Evolutionary conservation across 2,113 vertebrate species (phyloP), one percentile per base, ranked within the genome.

Genomic region (Cryptotis parvus): DNA sequence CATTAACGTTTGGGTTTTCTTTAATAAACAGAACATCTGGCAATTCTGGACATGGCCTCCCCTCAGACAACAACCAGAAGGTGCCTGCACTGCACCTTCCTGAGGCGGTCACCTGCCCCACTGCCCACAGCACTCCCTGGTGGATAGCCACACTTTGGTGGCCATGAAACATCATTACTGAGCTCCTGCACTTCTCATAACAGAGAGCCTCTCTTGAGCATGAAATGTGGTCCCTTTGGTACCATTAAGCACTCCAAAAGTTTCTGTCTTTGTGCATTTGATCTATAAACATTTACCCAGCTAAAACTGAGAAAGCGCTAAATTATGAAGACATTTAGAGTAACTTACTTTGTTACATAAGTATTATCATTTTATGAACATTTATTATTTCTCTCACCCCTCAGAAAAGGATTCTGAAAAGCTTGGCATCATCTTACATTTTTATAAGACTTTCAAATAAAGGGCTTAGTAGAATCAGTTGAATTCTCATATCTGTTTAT

Each of bases 261-360:
- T 1, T 84, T 72, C 66, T 84, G 63, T 72, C 80, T 73, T n/a
- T 76, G 0, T 68, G 3, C 76, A 4, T 49, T 55, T 33, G 1
- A 20, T 73, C 45, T 91, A 37, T 18, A 55, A 86, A 61, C 68
- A 83, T 29, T 77, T 69, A 26, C 18, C 6, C 8, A 90, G 26
- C 68, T 61, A 87, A 87, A 87, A 68, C 43, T 78, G 35, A 87
- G n/a, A 92, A 92, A 83, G 35, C 41, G 4, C 37, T 87, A 55
- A 80, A 92, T 41, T 91, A 52, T n/a, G 58, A 89, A 68, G 29
- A 43, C 6, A 79, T 37, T 84, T 66, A 90, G 39, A 20, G 39
- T 43, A 75, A 90, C 0, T 33, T 55, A 7, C 24, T 58, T 22
- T 58, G 20, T 5, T 58, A 58, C 55, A 58, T 58, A 18, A 58